phyloP scores from a whole-genome alignment of 2,888 invertebrate genomes.

The Neocrepidodera transversa region DNA sequence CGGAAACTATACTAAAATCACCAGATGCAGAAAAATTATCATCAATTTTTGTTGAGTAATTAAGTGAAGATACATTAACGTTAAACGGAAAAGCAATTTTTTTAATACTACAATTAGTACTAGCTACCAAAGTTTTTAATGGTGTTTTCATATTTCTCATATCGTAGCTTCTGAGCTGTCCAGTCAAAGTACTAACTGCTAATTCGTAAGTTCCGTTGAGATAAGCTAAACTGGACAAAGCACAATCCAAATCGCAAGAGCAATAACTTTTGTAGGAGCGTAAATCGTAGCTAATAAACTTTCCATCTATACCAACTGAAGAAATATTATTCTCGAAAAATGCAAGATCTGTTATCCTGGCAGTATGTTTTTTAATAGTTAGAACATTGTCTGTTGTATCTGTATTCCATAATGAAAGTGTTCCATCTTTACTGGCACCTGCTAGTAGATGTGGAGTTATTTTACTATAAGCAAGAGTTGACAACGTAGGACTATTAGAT shows the following conservation, averaged over 20 bases:
- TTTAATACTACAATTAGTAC: conserved; percentile 39
- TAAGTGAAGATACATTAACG: neutral
- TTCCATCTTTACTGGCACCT: conserved; percentile 44
- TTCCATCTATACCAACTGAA: conserved; percentile 45
- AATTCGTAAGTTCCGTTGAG: conserved; percentile 40
- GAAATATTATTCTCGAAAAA: conserved; percentile 41
- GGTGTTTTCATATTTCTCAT: conserved; percentile 44
- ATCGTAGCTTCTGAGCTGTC: conserved; percentile 47
- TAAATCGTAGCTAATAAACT: conserved; percentile 44
- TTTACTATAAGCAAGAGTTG: conserved; percentile 40
- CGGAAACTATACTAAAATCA: conserved; percentile 40
- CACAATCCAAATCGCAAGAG: conserved; percentile 41
- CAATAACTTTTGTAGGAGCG: conserved; percentile 30
- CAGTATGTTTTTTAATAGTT: conserved; percentile 36
- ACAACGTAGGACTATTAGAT: conserved; percentile 42
- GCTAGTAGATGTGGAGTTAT: conserved; percentile 38
- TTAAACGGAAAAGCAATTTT: conserved; percentile 42
- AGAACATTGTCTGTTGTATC: conserved; percentile 39
- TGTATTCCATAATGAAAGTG: conserved; percentile 43
- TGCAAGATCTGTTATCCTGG: conserved; percentile 43
- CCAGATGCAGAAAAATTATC: conserved; percentile 40
- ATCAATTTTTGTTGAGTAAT: conserved; percentile 4
- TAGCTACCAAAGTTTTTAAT: conserved; percentile 41
- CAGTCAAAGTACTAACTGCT: conserved; percentile 43
- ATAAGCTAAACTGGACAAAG: conserved; percentile 43